phyloP scores from a whole-genome alignment of 2,113 vertebrate genomes.

The Australoheros scitulus region DNA sequence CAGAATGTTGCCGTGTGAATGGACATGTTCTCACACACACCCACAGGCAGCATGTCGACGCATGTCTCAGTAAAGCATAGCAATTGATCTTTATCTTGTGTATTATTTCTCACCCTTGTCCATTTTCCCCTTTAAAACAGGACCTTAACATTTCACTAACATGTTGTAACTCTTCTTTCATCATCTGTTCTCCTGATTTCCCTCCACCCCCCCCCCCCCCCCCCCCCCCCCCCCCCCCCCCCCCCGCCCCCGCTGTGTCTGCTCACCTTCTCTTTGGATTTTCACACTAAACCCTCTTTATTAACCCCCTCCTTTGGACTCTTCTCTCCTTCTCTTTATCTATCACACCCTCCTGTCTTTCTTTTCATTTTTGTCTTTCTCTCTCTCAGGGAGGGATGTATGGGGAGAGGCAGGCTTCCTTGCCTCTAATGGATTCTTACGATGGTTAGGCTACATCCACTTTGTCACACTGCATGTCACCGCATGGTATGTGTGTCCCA shows the following conservation, averaged over 20 bases:
- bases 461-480: slow-evolving; percentile 82
- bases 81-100: slow-evolving; percentile 27
- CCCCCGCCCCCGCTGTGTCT: neutral
- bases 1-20: slow-evolving; percentile 35
- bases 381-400: slow-evolving; percentile 80
- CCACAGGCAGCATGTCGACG: slow-evolving; percentile 59
- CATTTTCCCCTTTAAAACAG: neutral
- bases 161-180: slow-evolving; percentile 23
- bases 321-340: slow-evolving; percentile 13
- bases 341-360: neutral
- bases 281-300: neutral
- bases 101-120: slow-evolving; percentile 29
- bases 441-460: slow-evolving; percentile 83
- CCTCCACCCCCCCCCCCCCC: neutral
- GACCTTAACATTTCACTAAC: slow-evolving; percentile 50
- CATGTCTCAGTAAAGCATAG: slow-evolving; percentile 41
- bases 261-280: neutral
- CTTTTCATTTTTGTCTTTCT: slow-evolving; percentile 11
- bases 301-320: slow-evolving; percentile 3
- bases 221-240: neutral
- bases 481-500: slow-evolving; percentile 82
- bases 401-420: slow-evolving; percentile 78
- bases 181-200: slow-evolving; percentile 2
- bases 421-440: slow-evolving; percentile 83
- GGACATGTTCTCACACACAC: slow-evolving; percentile 44